These are phyloP conservation scores for Nannoperca australis DNA, from an alignment of 2,797 vertebrate genomes.

Conservation along the genomic window DNA sequence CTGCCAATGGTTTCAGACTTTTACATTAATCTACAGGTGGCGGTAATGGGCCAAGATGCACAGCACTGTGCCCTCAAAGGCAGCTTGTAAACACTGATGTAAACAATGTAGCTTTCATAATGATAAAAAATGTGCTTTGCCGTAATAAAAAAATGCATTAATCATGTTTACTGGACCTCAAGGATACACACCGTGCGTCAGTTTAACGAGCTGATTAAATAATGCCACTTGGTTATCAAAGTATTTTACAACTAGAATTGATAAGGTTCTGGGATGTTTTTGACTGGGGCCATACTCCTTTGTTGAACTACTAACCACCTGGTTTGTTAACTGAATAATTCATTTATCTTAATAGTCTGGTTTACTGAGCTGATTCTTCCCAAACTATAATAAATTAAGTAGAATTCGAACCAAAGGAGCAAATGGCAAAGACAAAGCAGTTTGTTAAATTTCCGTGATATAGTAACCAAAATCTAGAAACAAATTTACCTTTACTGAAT, in stretches of 20 bases:
- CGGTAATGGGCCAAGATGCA: background rate
- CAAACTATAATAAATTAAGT: background rate
- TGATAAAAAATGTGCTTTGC: background rate
- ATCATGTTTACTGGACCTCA: background rate
- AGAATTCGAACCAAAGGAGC: background rate
- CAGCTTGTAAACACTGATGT: background rate
- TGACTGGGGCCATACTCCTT: background rate
- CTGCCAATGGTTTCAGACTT: background rate
- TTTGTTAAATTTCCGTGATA: background rate
- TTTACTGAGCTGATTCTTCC: constrained; percentile 3
- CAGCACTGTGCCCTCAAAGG: background rate
- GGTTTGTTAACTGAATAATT: background rate
- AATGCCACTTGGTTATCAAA: background rate
- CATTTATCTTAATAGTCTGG: background rate
- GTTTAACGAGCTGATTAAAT: background rate
- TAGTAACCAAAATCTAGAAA: background rate
- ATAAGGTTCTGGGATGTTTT: background rate
- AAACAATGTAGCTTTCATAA: background rate
- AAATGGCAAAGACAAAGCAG: background rate
- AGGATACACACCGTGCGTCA: background rate
- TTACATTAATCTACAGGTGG: background rate
- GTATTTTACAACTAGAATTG: background rate
- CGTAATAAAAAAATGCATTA: background rate
- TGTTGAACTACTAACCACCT: background rate
- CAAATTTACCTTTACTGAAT: background rate